Evolutionary conservation across 2,888 invertebrate genomes (phyloP).

Genomic region (Drosophila kambysellisi): DNA sequence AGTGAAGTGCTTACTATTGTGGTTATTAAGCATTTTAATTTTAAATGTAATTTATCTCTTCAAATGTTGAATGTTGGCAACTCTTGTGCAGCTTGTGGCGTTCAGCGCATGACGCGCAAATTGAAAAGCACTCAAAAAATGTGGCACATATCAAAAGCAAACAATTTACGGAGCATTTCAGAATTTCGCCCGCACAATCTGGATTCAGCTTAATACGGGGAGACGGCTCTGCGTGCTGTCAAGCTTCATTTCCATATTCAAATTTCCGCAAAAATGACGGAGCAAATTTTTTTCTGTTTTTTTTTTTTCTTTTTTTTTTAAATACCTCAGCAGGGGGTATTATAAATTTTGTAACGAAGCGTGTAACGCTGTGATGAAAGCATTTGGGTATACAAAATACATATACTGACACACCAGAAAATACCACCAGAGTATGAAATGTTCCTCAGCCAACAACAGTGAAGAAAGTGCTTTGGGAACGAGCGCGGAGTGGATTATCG

Average conservation of each 20-base stretch:
- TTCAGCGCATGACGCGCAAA: conserved; percentile 40
- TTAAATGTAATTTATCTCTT: not conserved
- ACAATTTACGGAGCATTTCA: conserved; percentile 58
- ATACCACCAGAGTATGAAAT: not conserved
- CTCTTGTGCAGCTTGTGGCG: conserved; percentile 2
- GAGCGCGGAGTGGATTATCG: not conserved
- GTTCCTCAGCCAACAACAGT: not conserved
- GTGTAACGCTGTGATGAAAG: not conserved
- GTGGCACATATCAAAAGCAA: conserved; percentile 49
- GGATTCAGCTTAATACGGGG: conserved; percentile 6
- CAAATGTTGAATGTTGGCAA: not conserved
- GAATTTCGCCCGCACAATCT: conserved; percentile 29
- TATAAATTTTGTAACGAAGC: not conserved
- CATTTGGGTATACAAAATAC: not conserved
- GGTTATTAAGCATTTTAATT: not conserved
- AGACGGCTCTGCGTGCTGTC: not conserved
- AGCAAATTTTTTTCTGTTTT: conserved; percentile 1
- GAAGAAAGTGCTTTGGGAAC: not conserved
- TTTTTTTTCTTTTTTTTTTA: not conserved
- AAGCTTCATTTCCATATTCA: conserved; percentile 18
- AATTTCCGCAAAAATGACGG: conserved; percentile 12
- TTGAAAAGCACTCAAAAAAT: conserved; percentile 33
- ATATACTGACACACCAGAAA: not conserved
- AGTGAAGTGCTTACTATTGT: not conserved
- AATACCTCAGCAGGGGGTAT: conserved; percentile 1